These are phyloP conservation scores for Drosophila pachea DNA, from an alignment of 1,140 invertebrate genomes.

Conservation along the genomic window DNA sequence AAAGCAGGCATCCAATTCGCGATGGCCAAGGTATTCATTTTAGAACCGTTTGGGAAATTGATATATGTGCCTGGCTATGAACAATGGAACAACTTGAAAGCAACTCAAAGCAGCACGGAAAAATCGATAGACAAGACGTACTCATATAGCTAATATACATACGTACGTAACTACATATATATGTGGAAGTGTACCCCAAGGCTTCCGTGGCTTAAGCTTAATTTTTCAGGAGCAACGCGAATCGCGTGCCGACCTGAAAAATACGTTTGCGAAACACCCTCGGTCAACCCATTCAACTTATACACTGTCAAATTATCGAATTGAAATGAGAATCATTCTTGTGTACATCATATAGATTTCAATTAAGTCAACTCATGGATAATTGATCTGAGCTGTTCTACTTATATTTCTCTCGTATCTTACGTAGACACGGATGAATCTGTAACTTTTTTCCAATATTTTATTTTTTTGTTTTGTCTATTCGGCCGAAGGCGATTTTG, in stretches of 20 bases:
- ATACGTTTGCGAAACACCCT: conserved; percentile 29
- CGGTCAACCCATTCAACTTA: conserved; percentile 9
- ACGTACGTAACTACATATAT: background rate
- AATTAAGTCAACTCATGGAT: no score
- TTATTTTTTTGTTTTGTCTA: no score
- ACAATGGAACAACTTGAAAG: conserved; percentile 1
- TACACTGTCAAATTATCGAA: background rate
- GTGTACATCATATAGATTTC: no score
- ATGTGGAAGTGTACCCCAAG: background rate
- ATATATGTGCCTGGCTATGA: conserved; percentile 3
- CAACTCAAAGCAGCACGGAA: conserved; percentile 10
- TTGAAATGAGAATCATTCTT: background rate
- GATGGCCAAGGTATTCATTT: background rate
- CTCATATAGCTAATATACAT: background rate
- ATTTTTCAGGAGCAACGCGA: conserved; percentile 24
- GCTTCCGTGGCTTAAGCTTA: conserved; percentile 13
- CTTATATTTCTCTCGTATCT: no score
- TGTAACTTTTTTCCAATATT: no score
- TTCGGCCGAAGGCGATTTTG: no score
- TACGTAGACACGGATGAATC: no score
- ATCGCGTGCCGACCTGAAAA: conserved; percentile 42
- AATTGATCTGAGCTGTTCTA: no score
- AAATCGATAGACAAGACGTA: conserved; percentile 30
- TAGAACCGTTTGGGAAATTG: conserved; percentile 10
- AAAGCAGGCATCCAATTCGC: background rate